These are phyloP conservation scores for Drosophila takahashii DNA, from an alignment of 1,140 invertebrate species.

Conservation along the genomic window DNA sequence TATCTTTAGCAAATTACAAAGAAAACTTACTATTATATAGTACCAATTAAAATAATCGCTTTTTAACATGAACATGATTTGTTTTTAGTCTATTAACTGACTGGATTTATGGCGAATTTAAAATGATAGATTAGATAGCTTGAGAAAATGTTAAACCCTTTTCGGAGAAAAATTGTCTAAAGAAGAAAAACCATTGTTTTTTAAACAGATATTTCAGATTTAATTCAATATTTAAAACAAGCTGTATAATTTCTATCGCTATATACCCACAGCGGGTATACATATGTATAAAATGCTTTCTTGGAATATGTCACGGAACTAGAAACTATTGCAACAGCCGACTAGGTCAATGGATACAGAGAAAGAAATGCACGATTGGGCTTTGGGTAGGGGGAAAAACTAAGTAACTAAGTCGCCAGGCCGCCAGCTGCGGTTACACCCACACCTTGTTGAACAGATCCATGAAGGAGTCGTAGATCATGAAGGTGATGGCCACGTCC, in stretches of 20 bases:
- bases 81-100: not conserved
- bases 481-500: conserved; percentile 35
- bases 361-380: conserved; percentile 44
- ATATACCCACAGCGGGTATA: conserved; percentile 22
- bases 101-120: not conserved
- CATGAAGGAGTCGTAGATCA: conserved; percentile 38
- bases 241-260: conserved; percentile 39
- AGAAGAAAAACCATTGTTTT: not conserved
- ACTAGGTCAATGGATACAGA: conserved; percentile 48
- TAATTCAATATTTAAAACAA: conserved; percentile 34
- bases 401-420: conserved; percentile 20
- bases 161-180: too few relatives aligned
- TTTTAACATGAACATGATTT: not conserved
- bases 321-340: conserved; percentile 55
- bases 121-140: too few relatives aligned
- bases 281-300: conserved; percentile 37
- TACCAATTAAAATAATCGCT: not conserved
- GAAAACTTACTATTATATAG: conserved; percentile 15
- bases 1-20: conserved; percentile 18
- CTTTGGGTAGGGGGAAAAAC: not conserved
- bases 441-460: conserved; percentile 18
- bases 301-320: conserved; percentile 51
- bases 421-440: conserved; percentile 21
- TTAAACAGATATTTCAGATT: conserved; percentile 19
- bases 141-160: not conserved